A percentile compares a stretch with the other conserved stretches of the same genome.
Evolutionary conservation across 2,797 vertebrate genomes (phyloP).

Genomic region (Cuculus canorus): DNA sequence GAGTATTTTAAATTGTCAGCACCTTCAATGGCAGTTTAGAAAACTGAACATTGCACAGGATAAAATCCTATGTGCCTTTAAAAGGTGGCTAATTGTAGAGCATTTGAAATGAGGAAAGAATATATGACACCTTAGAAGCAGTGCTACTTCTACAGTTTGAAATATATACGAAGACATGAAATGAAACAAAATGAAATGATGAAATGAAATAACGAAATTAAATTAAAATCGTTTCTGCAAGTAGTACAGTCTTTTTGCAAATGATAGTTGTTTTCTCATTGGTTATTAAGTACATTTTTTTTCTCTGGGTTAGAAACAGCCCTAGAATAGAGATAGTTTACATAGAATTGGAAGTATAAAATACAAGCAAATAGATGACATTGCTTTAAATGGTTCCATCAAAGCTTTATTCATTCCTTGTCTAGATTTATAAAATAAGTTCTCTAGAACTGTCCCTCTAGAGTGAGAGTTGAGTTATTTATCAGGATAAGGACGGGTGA

Average conservation of each 20-base stretch:
- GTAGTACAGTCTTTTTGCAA: background rate
- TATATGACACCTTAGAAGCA: background rate
- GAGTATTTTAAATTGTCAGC: background rate
- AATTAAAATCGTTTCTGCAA: background rate
- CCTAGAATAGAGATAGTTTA: background rate
- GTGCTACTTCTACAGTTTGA: background rate
- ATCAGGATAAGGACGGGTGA: background rate
- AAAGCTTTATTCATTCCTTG: fast-evolving
- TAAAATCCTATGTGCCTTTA: background rate
- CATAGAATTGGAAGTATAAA: background rate
- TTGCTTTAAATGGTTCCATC: background rate
- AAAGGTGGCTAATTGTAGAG: background rate
- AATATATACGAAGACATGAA: background rate
- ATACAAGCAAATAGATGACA: background rate
- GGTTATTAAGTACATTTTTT: background rate
- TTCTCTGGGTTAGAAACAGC: background rate
- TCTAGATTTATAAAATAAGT: background rate
- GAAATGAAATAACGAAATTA: background rate
- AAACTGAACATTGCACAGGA: background rate
- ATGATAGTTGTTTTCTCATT: background rate
- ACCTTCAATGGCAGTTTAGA: background rate
- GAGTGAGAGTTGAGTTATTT: background rate
- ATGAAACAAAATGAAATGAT: background rate
- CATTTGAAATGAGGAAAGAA: background rate
- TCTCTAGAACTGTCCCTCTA: background rate